Percentiles rank a stretch among this genome's conserved stretches.
Evolutionary conservation across 2,797 vertebrate genomes (phyloP).

Genomic region (Syndactyla subalaris): DNA sequence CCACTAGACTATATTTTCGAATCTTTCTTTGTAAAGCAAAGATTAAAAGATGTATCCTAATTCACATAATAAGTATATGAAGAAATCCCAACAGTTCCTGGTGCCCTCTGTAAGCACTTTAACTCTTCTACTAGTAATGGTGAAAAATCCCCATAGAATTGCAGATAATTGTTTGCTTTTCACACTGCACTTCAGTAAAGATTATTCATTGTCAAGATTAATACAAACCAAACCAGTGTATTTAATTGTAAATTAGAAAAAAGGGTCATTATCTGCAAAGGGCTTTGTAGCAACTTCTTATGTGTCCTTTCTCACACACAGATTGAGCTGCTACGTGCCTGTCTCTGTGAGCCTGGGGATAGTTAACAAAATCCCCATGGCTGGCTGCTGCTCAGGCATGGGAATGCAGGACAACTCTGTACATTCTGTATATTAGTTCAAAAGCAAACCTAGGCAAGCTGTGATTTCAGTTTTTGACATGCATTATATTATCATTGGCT

Average conservation of each 20-base stretch:
- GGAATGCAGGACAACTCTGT: not conserved
- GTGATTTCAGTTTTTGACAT: not conserved
- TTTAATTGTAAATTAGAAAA: not conserved
- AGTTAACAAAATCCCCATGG: not conserved
- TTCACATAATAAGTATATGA: not conserved
- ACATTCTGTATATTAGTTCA: not conserved
- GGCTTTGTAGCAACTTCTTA: not conserved
- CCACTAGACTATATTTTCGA: not conserved
- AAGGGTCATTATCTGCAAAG: not conserved
- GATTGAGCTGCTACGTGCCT: not conserved
- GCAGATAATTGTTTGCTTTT: not conserved
- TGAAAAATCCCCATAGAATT: not conserved
- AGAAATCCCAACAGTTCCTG: not conserved
- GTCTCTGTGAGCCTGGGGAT: not conserved
- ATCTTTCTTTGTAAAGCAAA: not conserved
- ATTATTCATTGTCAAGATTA: not conserved
- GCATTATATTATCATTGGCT: not conserved
- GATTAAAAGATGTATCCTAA: not conserved
- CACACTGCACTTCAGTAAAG: not conserved
- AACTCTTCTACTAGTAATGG: not conserved
- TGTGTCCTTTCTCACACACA: not conserved
- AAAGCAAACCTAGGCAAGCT: not conserved
- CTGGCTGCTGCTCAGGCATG: rapidly evolving
- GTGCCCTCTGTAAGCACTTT: not conserved
- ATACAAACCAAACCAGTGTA: not conserved